Evolutionary conservation across 2,797 vertebrate species (phyloP).

Genomic region (Luscinia luscinia): DNA sequence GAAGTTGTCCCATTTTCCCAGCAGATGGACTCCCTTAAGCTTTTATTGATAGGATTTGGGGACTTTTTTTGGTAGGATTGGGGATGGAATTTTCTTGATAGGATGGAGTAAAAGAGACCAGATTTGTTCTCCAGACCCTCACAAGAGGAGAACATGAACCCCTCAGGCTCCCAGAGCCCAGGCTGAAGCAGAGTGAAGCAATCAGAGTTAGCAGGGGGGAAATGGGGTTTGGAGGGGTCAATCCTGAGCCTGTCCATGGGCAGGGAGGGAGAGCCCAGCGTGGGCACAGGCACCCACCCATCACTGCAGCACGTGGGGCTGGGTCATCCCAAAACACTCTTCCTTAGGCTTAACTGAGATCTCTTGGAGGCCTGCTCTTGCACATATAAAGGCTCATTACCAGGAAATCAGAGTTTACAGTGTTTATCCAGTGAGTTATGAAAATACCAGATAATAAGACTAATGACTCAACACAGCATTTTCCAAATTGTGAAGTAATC

Average conservation of each 20-base stretch:
- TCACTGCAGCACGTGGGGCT: not conserved
- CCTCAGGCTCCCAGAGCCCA: not conserved
- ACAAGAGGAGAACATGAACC: accelerated
- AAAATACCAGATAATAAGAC: slow-evolving; percentile 80
- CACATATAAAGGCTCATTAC: slow-evolving; percentile 73
- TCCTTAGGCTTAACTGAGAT: slow-evolving; percentile 68
- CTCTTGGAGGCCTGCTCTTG: slow-evolving; percentile 72
- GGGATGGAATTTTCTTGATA: too few species aligned
- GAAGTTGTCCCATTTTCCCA: not conserved
- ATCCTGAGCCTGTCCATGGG: accelerated
- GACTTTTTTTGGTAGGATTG: not conserved
- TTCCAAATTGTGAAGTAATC: slow-evolving; percentile 82
- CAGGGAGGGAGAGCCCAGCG: not conserved
- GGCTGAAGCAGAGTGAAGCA: not conserved
- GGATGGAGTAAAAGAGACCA: not conserved
- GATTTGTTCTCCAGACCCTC: not conserved
- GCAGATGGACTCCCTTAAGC: not conserved
- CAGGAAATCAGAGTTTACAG: slow-evolving; percentile 70
- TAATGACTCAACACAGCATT: slow-evolving; percentile 79
- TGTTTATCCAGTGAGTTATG: slow-evolving; percentile 80
- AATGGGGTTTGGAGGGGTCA: not conserved
- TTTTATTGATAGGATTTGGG: not conserved
- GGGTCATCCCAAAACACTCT: slow-evolving; percentile 43
- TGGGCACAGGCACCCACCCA: not conserved
- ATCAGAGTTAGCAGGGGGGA: not conserved